A percentile compares a stretch with the other conserved stretches of the same genome.
These are phyloP conservation scores for Sarcophaga caerulescens DNA, from an alignment of 2,888 invertebrate species.

Conservation along the genomic window DNA sequence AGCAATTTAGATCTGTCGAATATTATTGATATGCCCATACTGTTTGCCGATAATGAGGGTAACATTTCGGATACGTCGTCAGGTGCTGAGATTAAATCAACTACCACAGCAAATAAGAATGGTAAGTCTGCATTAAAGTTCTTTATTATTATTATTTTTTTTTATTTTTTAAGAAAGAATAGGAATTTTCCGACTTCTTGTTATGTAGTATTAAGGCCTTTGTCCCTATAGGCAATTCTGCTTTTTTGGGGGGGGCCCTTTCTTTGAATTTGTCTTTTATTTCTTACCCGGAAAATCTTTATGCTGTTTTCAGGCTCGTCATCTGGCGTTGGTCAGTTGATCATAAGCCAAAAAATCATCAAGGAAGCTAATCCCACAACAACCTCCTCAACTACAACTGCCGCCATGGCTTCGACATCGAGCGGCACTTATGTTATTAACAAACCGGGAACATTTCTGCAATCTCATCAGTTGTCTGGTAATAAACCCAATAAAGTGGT, in stretches of 20 bases:
- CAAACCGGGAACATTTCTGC: slow-evolving; percentile 71
- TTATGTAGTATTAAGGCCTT: not conserved
- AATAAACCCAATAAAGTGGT: slow-evolving; percentile 78
- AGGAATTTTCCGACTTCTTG: not conserved
- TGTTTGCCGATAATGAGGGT: slow-evolving; percentile 84
- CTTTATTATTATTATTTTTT: not conserved
- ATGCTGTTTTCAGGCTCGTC: slow-evolving; percentile 50
- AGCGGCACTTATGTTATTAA: slow-evolving; percentile 76
- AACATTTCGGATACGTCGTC: slow-evolving; percentile 70
- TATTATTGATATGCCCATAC: slow-evolving; percentile 85
- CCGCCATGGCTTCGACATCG: slow-evolving; percentile 43
- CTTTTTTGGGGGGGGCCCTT: not conserved
- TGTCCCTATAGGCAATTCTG: not conserved
- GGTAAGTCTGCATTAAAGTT: slow-evolving; percentile 65
- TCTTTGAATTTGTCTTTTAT: too few relatives aligned
- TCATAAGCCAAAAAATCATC: slow-evolving; percentile 77
- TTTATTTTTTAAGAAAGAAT: not conserved
- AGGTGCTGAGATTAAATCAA: slow-evolving; percentile 39
- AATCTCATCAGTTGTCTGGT: slow-evolving; percentile 66
- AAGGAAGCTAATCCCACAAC: slow-evolving; percentile 72
- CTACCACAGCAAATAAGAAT: slow-evolving; percentile 55
- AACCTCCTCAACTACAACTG: slow-evolving; percentile 47
- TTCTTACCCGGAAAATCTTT: too few relatives aligned
- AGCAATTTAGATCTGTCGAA: slow-evolving; percentile 82
- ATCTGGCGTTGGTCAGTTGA: slow-evolving; percentile 72